phyloP scores from a whole-genome alignment of 2,888 invertebrate genomes.

The Ormyrus nitidulus region DNA sequence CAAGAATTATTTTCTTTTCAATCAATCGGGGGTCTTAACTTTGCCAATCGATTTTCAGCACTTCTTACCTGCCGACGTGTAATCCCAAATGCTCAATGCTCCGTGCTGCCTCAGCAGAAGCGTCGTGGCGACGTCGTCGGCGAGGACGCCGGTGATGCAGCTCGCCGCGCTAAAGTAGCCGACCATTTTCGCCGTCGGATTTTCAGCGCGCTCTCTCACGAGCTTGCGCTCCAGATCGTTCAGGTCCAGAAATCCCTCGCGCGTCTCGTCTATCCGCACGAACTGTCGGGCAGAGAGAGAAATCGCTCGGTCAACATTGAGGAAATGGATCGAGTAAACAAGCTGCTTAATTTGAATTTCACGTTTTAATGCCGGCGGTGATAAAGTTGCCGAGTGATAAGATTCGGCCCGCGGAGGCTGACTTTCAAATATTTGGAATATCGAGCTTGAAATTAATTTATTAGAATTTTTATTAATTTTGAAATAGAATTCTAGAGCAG shows the following conservation, averaged over 20 bases:
- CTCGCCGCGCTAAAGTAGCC: conserved; percentile 92
- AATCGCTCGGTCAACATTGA: too few species aligned
- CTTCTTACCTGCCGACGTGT: conserved; percentile 83
- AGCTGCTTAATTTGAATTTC: too few species aligned
- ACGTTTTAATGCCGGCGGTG: not conserved
- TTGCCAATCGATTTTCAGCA: too few species aligned
- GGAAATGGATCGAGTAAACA: too few species aligned
- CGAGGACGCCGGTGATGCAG: conserved; percentile 91
- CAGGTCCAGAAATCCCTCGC: conserved; percentile 87
- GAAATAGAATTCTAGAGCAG: too few species aligned
- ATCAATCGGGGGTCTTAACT: too few species aligned
- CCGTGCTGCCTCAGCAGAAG: conserved; percentile 88
- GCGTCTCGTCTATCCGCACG: conserved; percentile 86
- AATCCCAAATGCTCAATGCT: conserved; percentile 93
- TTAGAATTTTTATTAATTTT: too few species aligned
- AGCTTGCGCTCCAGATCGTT: conserved; percentile 85
- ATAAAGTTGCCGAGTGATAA: not conserved
- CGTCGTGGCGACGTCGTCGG: conserved; percentile 89
- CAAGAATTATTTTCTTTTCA: too few species aligned
- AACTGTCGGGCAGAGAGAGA: conserved; percentile 77
- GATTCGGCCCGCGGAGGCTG: too few species aligned
- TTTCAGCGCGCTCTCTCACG: conserved; percentile 79
- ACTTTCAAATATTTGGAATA: too few species aligned
- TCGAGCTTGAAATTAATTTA: too few species aligned
- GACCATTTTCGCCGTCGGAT: conserved; percentile 80